phyloP scores from a whole-genome alignment of 64 coral and sea anemone species.

The Catalaphyllia jardinei region DNA sequence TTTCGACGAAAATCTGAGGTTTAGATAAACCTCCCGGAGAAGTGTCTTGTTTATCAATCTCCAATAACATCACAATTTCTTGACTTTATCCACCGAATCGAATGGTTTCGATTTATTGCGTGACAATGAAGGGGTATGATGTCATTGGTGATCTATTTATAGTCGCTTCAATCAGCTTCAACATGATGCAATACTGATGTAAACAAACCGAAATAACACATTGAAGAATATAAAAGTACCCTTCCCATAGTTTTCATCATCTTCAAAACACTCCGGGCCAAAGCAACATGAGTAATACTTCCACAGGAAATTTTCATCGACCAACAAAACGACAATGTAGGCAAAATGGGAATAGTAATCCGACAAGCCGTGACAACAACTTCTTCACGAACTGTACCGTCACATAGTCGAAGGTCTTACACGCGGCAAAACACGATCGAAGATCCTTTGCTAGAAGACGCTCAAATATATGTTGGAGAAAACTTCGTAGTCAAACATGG shows the following conservation, averaged over 20 bases:
- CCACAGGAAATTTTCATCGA: conserved; percentile 9
- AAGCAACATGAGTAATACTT: background rate
- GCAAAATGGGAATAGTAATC: conserved; percentile 20
- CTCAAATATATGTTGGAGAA: conserved; percentile 77
- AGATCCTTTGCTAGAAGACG: conserved; percentile 32
- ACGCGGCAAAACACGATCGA: conserved; percentile 15
- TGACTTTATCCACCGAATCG: no score
- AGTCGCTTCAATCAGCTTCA: background rate
- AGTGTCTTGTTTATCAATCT: no score
- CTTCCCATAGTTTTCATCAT: background rate
- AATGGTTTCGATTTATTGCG: no score
- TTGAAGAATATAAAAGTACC: background rate
- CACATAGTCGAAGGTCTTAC: background rate
- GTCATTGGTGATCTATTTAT: background rate
- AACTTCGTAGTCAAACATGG: conserved; percentile 76
- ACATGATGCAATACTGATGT: background rate
- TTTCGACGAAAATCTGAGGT: no score
- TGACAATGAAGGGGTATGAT: background rate
- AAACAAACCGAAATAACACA: background rate
- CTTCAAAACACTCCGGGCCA: background rate
- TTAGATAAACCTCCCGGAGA: no score
- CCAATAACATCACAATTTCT: no score
- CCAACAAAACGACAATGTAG: conserved; percentile 40
- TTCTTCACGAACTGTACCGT: background rate
- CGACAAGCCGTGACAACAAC: background rate